A percentile compares a stretch with the other conserved stretches of the same genome.
These are phyloP conservation scores for Heliocidaris tuberculata DNA, from an alignment of 35 echinoderm and acorn worm genomes.

Conservation along the genomic window DNA sequence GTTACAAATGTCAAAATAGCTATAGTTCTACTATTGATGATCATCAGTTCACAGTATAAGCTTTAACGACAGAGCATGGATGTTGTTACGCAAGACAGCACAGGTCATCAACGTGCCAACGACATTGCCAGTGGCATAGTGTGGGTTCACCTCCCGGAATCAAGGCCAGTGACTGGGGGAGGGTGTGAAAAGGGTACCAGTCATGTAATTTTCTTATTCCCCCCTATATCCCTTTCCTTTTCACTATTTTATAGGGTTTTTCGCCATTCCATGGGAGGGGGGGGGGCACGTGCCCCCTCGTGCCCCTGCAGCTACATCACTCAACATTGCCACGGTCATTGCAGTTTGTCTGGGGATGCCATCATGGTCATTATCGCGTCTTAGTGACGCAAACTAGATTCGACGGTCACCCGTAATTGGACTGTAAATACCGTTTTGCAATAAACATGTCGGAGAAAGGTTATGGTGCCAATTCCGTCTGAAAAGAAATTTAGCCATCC, in stretches of 20 bases:
- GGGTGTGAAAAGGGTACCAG: no score
- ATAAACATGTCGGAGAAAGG: background rate
- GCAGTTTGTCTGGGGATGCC: background rate
- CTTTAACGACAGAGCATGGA: background rate
- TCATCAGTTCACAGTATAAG: background rate
- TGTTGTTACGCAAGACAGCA: background rate
- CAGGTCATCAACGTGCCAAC: background rate
- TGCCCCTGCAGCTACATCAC: no score
- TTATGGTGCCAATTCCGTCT: background rate
- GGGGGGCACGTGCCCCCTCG: no score
- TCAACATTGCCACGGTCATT: background rate
- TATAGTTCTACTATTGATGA: no score
- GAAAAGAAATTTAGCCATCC: background rate
- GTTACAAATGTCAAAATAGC: no score
- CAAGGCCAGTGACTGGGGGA: no score
- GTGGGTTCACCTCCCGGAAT: no score
- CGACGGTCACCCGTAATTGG: conserved; percentile 20
- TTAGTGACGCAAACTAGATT: conserved; percentile 9
- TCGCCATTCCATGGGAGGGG: no score
- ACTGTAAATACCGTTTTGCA: conserved; percentile 28
- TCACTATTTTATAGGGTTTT: no score
- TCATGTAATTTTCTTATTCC: no score
- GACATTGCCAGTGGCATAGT: background rate
- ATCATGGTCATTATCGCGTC: background rate
- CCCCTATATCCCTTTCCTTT: no score